These are phyloP conservation scores for Platichthys flesus DNA, from an alignment of 2,113 vertebrate species.

Conservation along the genomic window DNA sequence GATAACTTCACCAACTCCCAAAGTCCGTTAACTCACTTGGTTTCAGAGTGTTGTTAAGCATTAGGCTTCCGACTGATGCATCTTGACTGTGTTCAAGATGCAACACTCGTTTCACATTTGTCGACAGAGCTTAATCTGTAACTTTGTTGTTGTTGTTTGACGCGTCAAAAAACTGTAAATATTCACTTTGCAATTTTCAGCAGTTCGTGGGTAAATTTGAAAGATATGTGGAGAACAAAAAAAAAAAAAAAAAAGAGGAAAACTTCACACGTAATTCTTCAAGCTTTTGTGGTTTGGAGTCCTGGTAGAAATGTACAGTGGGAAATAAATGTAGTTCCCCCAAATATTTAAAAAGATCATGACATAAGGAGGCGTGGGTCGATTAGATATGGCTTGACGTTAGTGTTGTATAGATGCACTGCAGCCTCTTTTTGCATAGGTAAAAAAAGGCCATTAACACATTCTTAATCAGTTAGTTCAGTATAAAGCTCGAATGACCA, in stretches of 20 bases:
- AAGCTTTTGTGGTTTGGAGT: neutral
- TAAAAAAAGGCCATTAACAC: constrained; percentile 31
- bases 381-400: constrained; percentile 27
- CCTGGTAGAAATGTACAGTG: constrained; percentile 2
- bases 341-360: neutral
- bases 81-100: neutral
- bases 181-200: neutral
- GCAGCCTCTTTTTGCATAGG: constrained; percentile 70
- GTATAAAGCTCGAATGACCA: constrained; percentile 43
- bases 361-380: constrained; percentile 8
- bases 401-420: constrained; percentile 46
- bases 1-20: neutral
- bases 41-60: neutral
- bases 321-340: constrained; percentile 2
- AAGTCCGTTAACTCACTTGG: neutral
- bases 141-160: neutral
- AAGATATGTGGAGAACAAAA: neutral
- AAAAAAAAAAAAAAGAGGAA: too few relatives aligned
- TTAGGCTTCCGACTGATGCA: neutral
- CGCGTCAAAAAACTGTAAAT: constrained; percentile 4
- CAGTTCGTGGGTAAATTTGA: neutral
- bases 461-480: constrained; percentile 12
- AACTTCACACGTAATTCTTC: neutral
- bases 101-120: neutral
- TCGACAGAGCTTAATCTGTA: neutral